Conservation (phyloP, 2,888 invertebrate species). For the Kryphioiulus occultus region DNA sequence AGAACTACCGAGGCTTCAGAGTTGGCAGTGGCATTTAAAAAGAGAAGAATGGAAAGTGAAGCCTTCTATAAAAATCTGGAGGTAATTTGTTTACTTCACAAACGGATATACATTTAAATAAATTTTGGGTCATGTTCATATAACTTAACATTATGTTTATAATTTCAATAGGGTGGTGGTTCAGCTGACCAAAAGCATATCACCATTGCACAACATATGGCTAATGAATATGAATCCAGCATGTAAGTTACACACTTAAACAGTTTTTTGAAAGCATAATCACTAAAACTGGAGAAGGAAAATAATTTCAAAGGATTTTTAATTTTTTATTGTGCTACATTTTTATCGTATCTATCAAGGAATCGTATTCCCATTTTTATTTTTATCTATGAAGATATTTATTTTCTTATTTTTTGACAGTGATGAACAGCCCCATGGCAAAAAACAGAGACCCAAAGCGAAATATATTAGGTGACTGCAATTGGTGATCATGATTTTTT, state of each 20-base stretch:
- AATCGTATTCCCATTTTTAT: background rate
- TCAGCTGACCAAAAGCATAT: conserved; percentile 52
- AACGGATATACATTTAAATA: background rate
- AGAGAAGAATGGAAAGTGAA: conserved; percentile 53
- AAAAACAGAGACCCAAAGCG: conserved; percentile 39
- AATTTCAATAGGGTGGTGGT: conserved; percentile 29
- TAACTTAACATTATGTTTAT: background rate
- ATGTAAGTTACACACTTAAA: conserved; percentile 72
- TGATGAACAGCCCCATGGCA: conserved; percentile 35
- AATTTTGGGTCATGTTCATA: background rate
- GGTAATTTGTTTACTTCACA: conserved; percentile 48
- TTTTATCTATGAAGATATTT: conserved; percentile 31
- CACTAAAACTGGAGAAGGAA: conserved; percentile 12
- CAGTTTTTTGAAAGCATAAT: conserved; percentile 27
- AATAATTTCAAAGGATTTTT: background rate
- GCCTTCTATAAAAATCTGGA: conserved; percentile 51
- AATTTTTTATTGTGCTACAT: background rate
- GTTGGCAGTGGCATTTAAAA: conserved; percentile 52
- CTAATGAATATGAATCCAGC: conserved; percentile 81
- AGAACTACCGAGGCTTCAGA: conserved; percentile 52
- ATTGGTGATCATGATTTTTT: conserved; percentile 39
- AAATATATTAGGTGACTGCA: conserved; percentile 45
- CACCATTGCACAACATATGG: conserved; percentile 74
- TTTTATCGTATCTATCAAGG: background rate
- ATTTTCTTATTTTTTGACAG: conserved; percentile 46